Conservation (phyloP, 2,888 invertebrate species). For the Andrena minutula region DNA sequence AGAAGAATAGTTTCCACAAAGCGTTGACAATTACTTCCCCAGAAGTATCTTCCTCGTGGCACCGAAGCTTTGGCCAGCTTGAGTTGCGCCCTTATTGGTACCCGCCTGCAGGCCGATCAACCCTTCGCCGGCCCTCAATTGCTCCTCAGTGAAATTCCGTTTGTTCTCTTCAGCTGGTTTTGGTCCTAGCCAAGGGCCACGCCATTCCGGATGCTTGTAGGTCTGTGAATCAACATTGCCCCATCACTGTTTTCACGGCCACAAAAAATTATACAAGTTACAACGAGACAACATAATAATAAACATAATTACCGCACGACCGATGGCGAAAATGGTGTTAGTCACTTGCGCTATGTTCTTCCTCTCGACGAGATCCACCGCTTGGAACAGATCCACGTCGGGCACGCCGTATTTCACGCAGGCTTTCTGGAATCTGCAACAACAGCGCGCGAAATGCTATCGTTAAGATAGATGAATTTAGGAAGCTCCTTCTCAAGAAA, state of each 20-base stretch:
- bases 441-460: background rate
- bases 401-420: slow-evolving; percentile 94
- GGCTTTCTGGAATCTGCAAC: slow-evolving; percentile 91
- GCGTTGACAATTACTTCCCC: slow-evolving; percentile 87
- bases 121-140: slow-evolving; percentile 92
- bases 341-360: slow-evolving; percentile 96
- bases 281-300: background rate
- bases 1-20: background rate
- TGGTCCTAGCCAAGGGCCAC: slow-evolving; percentile 93
- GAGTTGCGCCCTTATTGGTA: slow-evolving; percentile 93
- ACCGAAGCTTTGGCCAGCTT: slow-evolving; percentile 95
- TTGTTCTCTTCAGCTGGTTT: slow-evolving; percentile 92
- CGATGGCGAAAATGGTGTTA: slow-evolving; percentile 94
- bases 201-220: slow-evolving; percentile 93
- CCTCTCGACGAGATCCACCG: slow-evolving; percentile 96
- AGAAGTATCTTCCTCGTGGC: slow-evolving; percentile 93
- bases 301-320: slow-evolving; percentile 89
- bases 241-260: background rate
- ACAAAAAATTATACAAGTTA: background rate
- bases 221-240: slow-evolving; percentile 85
- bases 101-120: slow-evolving; percentile 96
- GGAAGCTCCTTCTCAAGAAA: too few relatives aligned
- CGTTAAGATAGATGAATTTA: too few relatives aligned
- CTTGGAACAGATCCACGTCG: slow-evolving; percentile 95
- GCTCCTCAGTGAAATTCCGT: slow-evolving; percentile 88